Evolutionary conservation across 2,888 invertebrate species (phyloP).

Genomic region (Thysanoteuthis rhombus): DNA sequence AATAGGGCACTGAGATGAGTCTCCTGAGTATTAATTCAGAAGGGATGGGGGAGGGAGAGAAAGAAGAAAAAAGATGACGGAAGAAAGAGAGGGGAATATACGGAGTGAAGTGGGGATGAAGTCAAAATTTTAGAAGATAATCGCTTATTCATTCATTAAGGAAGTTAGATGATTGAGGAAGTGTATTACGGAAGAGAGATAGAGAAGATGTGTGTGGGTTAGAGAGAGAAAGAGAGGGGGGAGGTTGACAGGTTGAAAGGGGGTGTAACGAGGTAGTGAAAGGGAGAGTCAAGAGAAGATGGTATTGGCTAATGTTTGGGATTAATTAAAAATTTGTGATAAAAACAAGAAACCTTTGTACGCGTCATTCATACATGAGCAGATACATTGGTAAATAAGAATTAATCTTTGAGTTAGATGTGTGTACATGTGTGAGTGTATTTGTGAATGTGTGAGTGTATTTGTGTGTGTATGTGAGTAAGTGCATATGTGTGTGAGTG

Average conservation of each 20-base stretch:
- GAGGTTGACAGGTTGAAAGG: neutral
- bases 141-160: neutral
- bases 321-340: neutral
- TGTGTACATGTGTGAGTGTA: neutral
- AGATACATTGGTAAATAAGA: neutral
- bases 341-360: neutral
- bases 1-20: neutral
- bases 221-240: neutral
- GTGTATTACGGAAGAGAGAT: neutral
- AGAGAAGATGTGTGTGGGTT: neutral
- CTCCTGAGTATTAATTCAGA: neutral
- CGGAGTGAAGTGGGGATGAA: neutral
- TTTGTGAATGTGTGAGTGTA: no score
- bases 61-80: neutral
- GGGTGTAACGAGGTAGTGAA: neutral
- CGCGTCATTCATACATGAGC: neutral
- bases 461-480: neutral
- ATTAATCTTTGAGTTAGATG: neutral
- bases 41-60: neutral
- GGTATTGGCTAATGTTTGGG: neutral
- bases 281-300: neutral
- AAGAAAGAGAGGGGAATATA: neutral
- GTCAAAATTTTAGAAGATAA: neutral
- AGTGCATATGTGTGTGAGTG: neutral
- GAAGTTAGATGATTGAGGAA: neutral